Conservation (phyloP, 92 coral and sea anemone genomes). For the Hydrozoanthus gracilis region DNA sequence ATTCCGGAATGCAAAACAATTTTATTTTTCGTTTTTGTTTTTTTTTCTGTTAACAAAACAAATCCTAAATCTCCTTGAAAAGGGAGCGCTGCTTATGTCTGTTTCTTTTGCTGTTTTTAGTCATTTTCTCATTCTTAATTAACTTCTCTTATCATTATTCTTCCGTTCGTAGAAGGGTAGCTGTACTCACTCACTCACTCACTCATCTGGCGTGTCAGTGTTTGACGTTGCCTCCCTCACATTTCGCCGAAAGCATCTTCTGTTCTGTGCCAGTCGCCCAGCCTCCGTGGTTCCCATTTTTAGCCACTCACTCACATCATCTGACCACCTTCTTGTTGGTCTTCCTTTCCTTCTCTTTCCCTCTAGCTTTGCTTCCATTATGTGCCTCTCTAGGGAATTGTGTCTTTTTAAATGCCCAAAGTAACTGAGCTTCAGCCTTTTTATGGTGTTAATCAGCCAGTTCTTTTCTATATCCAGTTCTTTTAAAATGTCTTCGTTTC, state of each 20-base stretch:
- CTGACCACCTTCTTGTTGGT: constrained; percentile 13
- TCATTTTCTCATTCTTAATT: no score
- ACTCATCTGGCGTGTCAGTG: constrained; percentile 1
- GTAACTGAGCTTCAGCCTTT: neutral
- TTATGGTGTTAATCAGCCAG: neutral
- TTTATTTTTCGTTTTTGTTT: no score
- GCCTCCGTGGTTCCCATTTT: constrained; percentile 21
- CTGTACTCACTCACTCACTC: constrained; percentile 10
- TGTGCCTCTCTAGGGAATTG: neutral
- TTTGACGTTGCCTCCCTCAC: constrained; percentile 14
- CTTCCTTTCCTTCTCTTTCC: constrained; percentile 8
- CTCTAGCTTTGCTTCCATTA: constrained; percentile 6
- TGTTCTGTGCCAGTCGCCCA: constrained; percentile 4
- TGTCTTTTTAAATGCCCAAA: neutral
- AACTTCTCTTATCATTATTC: no score
- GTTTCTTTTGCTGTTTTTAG: no score
- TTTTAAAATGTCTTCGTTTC: neutral
- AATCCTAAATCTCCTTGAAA: no score
- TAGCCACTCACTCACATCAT: neutral
- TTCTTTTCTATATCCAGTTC: neutral
- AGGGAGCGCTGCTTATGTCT: no score
- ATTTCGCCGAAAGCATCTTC: neutral
- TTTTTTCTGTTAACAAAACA: no score
- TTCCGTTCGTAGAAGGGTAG: no score
- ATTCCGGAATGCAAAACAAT: no score